phyloP scores from a whole-genome alignment of 2,888 invertebrate genomes.

The Spilosoma lubricipeda region DNA sequence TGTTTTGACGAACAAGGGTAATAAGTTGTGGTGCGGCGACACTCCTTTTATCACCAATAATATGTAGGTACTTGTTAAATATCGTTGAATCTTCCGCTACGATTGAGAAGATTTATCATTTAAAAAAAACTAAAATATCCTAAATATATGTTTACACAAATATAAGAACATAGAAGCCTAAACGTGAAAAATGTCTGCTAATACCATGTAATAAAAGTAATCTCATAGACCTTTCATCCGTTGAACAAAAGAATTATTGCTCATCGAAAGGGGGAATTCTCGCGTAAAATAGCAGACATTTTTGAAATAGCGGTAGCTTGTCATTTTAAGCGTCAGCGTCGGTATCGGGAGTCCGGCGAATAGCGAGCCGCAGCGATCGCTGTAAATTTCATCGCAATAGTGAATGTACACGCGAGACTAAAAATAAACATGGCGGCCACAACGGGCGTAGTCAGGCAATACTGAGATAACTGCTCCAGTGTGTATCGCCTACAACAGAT shows the following conservation, averaged over 20 bases:
- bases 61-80: conserved; percentile 34
- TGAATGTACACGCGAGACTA: conserved; percentile 80
- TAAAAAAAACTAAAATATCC: neutral
- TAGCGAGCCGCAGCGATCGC: conserved; percentile 68
- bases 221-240: conserved; percentile 64
- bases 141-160: neutral
- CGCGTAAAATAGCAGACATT: conserved; percentile 79
- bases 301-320: conserved; percentile 80
- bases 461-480: conserved; percentile 77
- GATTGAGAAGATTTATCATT: conserved; percentile 2
- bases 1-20: conserved; percentile 79
- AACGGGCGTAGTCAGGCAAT: conserved; percentile 78
- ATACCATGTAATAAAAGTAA: conserved; percentile 69
- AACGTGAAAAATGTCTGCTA: conserved; percentile 43
- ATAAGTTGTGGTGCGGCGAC: conserved; percentile 59
- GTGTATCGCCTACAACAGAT: conserved; percentile 65
- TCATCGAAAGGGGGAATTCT: conserved; percentile 74
- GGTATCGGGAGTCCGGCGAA: conserved; percentile 72
- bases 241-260: conserved; percentile 76
- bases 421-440: conserved; percentile 81
- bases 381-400: conserved; percentile 82
- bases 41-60: conserved; percentile 56
- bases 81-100: conserved; percentile 3
- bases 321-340: conserved; percentile 75
- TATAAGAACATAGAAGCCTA: conserved; percentile 13